A percentile compares a stretch with the other conserved stretches of the same genome.
phyloP scores from a whole-genome alignment of 1,140 invertebrate genomes.

The Cyclina sinensis region DNA sequence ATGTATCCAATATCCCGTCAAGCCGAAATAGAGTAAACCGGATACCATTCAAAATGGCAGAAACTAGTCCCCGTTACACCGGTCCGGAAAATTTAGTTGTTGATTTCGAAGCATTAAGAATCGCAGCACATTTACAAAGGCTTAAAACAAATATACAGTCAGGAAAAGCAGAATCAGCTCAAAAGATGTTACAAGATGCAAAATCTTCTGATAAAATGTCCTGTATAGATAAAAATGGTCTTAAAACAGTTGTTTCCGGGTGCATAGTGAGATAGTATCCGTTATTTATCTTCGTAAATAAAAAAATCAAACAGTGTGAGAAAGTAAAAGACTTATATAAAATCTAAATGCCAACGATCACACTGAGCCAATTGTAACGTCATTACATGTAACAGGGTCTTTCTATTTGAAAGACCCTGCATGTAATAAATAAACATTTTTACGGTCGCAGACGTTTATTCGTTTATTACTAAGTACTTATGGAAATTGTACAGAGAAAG shows the following conservation, averaged over 20 bases:
- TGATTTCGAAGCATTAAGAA: neutral
- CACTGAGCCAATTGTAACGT: too few species aligned
- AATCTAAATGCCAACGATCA: too few species aligned
- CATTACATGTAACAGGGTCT: too few species aligned
- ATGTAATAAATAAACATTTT: too few species aligned
- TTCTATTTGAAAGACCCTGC: too few species aligned
- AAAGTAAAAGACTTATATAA: too few species aligned
- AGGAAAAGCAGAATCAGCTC: neutral
- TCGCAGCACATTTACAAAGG: slow-evolving; percentile 7
- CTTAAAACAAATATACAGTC: neutral
- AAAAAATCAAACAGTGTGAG: too few species aligned
- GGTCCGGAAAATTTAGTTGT: neutral
- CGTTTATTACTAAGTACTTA: too few species aligned
- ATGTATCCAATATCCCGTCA: neutral
- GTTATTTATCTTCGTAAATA: too few species aligned
- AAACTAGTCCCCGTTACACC: neutral
- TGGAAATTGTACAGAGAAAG: too few species aligned
- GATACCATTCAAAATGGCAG: slow-evolving; percentile 9
- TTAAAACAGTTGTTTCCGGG: slow-evolving; percentile 4
- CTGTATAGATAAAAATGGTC: neutral
- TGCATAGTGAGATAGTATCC: neutral
- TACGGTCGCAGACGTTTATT: too few species aligned
- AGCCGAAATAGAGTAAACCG: neutral
- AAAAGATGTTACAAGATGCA: neutral
- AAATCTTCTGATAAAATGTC: neutral